Evolutionary conservation across 2,888 invertebrate species (phyloP).

Genomic region (Drosophila cracens): DNA sequence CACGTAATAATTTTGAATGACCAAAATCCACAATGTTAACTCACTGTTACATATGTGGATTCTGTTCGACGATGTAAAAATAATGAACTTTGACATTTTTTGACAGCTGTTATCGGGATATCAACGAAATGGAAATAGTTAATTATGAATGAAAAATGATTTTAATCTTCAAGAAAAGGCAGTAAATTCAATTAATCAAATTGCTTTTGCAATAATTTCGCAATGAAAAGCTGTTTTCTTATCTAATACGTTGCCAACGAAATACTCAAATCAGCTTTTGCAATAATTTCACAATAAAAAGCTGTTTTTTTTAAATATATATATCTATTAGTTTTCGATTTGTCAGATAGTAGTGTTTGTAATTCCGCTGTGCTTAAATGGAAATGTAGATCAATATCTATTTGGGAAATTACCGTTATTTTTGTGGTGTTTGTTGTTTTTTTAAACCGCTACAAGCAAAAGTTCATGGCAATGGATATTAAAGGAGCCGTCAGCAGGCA

Average conservation of each 20-base stretch:
- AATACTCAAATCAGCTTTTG: neutral
- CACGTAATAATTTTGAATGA: no score
- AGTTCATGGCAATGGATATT: slow-evolving; percentile 42
- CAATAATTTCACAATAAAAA: neutral
- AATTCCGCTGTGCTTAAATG: neutral
- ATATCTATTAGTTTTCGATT: no score
- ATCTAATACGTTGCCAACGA: neutral
- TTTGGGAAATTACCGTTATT: neutral
- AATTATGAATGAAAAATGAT: neutral
- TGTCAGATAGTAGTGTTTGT: neutral
- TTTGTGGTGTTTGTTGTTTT: neutral
- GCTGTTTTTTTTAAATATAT: neutral
- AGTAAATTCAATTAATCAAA: no score
- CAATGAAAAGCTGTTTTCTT: neutral
- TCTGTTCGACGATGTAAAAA: no score
- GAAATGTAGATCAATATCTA: slow-evolving; percentile 24
- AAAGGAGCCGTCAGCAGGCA: slow-evolving; percentile 13
- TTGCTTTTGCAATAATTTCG: no score
- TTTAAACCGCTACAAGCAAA: slow-evolving; percentile 25
- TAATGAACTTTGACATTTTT: neutral
- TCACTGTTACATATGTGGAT: no score
- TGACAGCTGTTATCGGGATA: neutral
- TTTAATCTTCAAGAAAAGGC: neutral
- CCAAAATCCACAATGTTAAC: no score
- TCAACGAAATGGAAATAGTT: neutral